Evolutionary conservation across 2,888 invertebrate species (phyloP).

Genomic region (Papilio elwesi): DNA sequence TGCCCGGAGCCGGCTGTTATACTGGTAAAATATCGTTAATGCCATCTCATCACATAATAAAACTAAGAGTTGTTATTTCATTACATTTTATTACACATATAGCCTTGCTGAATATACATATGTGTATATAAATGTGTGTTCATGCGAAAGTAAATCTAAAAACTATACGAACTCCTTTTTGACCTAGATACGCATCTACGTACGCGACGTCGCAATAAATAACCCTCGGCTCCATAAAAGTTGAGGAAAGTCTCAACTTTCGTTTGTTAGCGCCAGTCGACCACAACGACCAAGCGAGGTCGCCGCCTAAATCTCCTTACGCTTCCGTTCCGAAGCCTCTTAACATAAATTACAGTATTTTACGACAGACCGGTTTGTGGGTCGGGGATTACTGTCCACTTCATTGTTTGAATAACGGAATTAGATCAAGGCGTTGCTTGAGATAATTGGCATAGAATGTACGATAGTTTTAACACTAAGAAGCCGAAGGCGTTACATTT

Average conservation of each 20-base stretch:
- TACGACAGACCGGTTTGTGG: conserved; percentile 20
- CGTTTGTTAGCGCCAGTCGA: conserved; percentile 8
- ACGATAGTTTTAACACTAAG: neutral
- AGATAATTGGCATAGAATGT: neutral
- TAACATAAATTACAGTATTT: conserved; percentile 31
- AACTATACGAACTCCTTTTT: conserved; percentile 1
- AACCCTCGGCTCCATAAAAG: conserved; percentile 5
- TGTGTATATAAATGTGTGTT: neutral
- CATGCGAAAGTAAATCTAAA: neutral
- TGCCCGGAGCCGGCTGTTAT: too few species aligned
- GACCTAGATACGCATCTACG: conserved; percentile 12
- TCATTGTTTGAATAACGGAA: conserved; percentile 17
- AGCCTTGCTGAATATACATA: neutral
- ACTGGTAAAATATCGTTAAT: too few species aligned
- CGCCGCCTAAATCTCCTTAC: conserved; percentile 27
- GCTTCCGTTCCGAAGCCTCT: conserved; percentile 26
- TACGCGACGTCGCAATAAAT: conserved; percentile 25
- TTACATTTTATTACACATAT: too few species aligned
- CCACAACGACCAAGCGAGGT: neutral
- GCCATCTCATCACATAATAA: too few species aligned
- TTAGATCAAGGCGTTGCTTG: conserved; percentile 1
- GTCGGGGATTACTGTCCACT: conserved; percentile 12
- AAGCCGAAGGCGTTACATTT: neutral
- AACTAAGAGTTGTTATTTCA: too few species aligned
- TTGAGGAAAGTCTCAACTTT: conserved; percentile 19